Conservation (phyloP, 2,113 vertebrate species). For the Noturus placidus region DNA sequence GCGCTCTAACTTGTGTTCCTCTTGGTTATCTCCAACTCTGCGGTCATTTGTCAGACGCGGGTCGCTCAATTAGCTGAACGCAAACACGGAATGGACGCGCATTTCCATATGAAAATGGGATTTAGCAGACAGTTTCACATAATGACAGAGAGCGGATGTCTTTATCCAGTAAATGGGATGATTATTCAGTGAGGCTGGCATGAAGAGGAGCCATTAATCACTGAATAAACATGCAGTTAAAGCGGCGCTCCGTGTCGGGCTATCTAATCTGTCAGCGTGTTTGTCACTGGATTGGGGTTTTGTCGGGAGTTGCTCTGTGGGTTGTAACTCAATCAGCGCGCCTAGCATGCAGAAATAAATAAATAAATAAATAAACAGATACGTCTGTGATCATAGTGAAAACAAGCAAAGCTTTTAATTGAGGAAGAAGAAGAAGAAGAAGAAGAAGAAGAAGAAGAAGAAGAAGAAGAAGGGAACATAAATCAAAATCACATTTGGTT, state of each 20-base stretch:
- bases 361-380: constrained; percentile 37
- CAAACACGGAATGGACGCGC: constrained; percentile 33
- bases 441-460: neutral
- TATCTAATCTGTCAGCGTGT: constrained; percentile 49
- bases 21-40: constrained; percentile 14
- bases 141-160: constrained; percentile 62
- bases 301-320: constrained; percentile 40
- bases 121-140: constrained; percentile 53
- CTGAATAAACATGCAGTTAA: constrained; percentile 54
- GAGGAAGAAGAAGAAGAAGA: neutral
- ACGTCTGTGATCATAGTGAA: constrained; percentile 1
- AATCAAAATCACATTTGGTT: neutral
- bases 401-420: constrained; percentile 1
- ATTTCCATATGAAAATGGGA: constrained; percentile 56
- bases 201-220: constrained; percentile 54
- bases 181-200: constrained; percentile 49
- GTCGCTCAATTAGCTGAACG: constrained; percentile 50
- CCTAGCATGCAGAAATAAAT: neutral
- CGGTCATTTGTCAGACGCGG: constrained; percentile 42
- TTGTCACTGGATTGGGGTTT: constrained; percentile 38
- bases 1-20: neutral
- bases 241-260: constrained; percentile 40
- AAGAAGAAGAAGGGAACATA: too few relatives aligned
- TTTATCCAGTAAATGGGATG: constrained; percentile 61
- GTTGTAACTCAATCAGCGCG: constrained; percentile 46